phyloP scores from a whole-genome alignment of 2,113 vertebrate genomes.

The Mola mola region DNA sequence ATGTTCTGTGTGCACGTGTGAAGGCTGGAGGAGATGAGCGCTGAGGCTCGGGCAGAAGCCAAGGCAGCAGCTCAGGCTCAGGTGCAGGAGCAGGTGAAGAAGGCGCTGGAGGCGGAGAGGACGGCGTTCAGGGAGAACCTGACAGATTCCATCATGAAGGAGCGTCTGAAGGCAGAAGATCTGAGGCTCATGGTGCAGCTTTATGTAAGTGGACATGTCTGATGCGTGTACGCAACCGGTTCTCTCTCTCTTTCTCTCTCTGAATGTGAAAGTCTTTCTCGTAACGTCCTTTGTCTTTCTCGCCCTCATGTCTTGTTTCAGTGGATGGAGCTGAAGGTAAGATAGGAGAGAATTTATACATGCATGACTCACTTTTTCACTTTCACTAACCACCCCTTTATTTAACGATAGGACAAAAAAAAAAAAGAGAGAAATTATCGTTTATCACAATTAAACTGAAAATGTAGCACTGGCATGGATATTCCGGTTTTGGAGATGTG shows the following conservation, averaged over 20 bases:
- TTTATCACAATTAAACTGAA: neutral
- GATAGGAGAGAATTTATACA: constrained; percentile 24
- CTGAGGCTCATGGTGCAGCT: constrained; percentile 71
- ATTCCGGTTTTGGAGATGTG: neutral
- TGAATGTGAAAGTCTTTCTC: constrained; percentile 18
- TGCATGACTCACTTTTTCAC: constrained; percentile 40
- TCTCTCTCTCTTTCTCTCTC: too few relatives aligned
- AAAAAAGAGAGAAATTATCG: neutral
- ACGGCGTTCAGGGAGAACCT: constrained; percentile 47
- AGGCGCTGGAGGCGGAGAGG: constrained; percentile 63
- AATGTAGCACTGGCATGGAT: neutral
- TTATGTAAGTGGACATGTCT: constrained; percentile 66
- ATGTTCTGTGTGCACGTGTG: constrained; percentile 18
- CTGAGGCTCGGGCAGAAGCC: constrained; percentile 46
- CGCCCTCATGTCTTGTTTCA: constrained; percentile 47
- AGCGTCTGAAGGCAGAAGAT: constrained; percentile 60
- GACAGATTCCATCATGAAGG: constrained; percentile 53
- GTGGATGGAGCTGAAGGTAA: constrained; percentile 80
- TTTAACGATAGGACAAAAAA: neutral
- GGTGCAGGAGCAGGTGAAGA: constrained; percentile 71
- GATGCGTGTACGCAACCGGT: constrained; percentile 10
- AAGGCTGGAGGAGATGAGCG: constrained; percentile 70
- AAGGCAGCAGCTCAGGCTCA: constrained; percentile 51
- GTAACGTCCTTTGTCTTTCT: constrained; percentile 52
- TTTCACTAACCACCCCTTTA: constrained; percentile 28